phyloP scores from a whole-genome alignment of 1,140 invertebrate genomes.

The Aphaenogaster rudis region DNA sequence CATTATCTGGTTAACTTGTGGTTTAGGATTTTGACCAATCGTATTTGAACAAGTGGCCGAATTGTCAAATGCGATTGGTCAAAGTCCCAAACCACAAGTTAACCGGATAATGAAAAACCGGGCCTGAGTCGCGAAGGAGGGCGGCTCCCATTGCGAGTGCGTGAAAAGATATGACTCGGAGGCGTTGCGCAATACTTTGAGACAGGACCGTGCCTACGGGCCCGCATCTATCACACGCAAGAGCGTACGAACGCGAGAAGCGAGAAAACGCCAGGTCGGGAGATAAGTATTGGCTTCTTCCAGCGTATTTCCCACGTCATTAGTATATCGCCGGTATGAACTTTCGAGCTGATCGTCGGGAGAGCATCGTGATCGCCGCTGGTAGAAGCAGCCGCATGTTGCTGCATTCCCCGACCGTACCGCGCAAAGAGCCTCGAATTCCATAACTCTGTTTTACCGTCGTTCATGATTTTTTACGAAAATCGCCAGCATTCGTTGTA shows the following conservation, averaged over 20 bases:
- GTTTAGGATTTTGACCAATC: no score
- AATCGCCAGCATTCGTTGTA: conserved; percentile 1
- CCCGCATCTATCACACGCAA: conserved; percentile 45
- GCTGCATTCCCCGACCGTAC: conserved; percentile 16
- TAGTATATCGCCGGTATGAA: conserved; percentile 69
- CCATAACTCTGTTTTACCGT: conserved; percentile 22
- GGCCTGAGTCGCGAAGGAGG: neutral
- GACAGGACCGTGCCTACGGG: conserved; percentile 17
- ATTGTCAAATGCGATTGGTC: no score
- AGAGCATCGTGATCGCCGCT: conserved; percentile 73
- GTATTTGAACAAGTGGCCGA: no score
- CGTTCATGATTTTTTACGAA: neutral
- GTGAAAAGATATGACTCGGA: neutral
- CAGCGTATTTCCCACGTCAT: conserved; percentile 75
- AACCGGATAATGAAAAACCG: no score
- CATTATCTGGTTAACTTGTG: no score
- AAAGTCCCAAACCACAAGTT: no score
- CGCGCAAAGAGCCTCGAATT: conserved; percentile 19
- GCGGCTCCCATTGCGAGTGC: neutral
- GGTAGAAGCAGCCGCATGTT: conserved; percentile 57
- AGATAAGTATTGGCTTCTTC: conserved; percentile 65
- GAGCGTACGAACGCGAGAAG: conserved; percentile 44
- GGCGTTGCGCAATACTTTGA: conserved; percentile 29
- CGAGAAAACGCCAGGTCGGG: conserved; percentile 57
- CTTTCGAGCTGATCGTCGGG: conserved; percentile 72